Evolutionary conservation across 1,140 invertebrate genomes (phyloP), one percentile per base, ranked within the genome.

Genomic region (Dreissena polymorpha): DNA sequence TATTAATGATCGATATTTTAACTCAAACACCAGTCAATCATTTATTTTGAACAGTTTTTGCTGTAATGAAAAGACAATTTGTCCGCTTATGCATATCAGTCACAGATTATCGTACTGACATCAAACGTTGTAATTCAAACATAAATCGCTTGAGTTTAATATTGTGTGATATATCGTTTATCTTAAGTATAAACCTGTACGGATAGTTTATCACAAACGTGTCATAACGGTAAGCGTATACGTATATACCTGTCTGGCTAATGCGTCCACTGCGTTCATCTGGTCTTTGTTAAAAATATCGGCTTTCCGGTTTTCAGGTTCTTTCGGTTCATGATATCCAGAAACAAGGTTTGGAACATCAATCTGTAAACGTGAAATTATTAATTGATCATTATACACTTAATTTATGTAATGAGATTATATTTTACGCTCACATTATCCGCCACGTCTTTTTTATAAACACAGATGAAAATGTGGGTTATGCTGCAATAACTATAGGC

Each of bases 221-320:
- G 39, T 39, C 39, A 8, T 39, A 39, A 39, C 39, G 39, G 39
- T 39, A 8, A 39, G 39, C 39, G 39, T 39, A 39, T 39, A 5
- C 39, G 39, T 39, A 39, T 39, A 39, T 82, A 82, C 79, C 55
- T 73, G 25, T 74, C 71, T 82, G 12, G 70, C 79, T 39, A 27
- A 65, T 18, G 60, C 79, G 29, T 82, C 79, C 6, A 82, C 51
- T 3, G 55, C 16, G 50, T 49, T 73, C 60, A 82, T 67, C 25
- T 73, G 65, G 21, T 68, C 39, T 7, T 12, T 10, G 39, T 29
- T 51, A 29, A 74, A 82, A n/a, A 82, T 73, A 10, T 60, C 79
- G 8, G 64, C 69, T 14, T 67, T 82, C 60, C 65, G 72, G n/a
- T 82, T 63, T 1, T 55, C 57, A 29, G 79, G 79, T n/a, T 21